Percentiles rank a stretch among this genome's conserved stretches.
These are phyloP conservation scores for Mythimna lalbum DNA, from an alignment of 2,888 invertebrate genomes.

Conservation along the genomic window DNA sequence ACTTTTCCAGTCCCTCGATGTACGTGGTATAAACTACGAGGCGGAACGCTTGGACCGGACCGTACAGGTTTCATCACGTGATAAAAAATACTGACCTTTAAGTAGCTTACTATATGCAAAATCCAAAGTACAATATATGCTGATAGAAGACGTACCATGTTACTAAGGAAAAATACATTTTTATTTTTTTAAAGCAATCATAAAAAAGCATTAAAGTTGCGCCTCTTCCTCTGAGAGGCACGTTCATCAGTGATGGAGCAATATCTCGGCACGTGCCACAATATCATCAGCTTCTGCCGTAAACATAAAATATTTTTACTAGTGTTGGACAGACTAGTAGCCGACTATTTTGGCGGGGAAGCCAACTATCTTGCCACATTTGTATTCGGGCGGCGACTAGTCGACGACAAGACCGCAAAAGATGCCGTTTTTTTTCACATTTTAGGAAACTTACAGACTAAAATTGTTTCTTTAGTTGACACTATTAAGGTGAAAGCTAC, in stretches of 20 bases:
- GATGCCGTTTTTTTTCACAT: no score
- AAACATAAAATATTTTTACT: slow-evolving; percentile 36
- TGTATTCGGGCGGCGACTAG: background rate
- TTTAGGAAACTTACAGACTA: no score
- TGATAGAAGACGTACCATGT: no score
- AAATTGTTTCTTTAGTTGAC: no score
- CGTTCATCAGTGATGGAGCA: slow-evolving; percentile 7
- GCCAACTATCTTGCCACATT: background rate
- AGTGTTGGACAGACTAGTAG: background rate
- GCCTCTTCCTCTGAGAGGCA: background rate
- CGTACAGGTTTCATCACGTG: no score
- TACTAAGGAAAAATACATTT: background rate
- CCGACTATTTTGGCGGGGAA: background rate
- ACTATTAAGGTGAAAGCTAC: no score
- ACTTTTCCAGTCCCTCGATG: no score
- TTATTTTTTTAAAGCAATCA: no score
- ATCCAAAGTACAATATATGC: no score
- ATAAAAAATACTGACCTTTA: background rate
- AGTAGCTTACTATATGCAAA: no score
- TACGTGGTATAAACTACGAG: no score
- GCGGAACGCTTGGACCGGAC: no score
- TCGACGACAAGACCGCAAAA: background rate
- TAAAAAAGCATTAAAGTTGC: slow-evolving; percentile 1
- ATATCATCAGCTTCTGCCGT: slow-evolving; percentile 41
- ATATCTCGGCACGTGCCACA: slow-evolving; percentile 18